Base-by-base conservation (phyloP, 2,797 vertebrate species). In the Paratrypauchen microcephalus region DNA sequence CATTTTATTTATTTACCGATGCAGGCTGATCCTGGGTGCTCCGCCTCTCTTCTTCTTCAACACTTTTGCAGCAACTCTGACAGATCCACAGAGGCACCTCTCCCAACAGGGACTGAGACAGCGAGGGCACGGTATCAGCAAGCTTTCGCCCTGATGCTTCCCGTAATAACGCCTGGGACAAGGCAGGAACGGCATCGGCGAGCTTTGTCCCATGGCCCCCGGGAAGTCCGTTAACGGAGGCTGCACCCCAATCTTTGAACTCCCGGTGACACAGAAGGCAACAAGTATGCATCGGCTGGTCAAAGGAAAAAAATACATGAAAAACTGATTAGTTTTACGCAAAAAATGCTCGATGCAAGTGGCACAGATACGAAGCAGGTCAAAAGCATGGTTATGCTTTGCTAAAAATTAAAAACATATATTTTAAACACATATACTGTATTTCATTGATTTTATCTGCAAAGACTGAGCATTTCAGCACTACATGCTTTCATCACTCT, bases 21-120 rank as follows among this genome's bases (percentile, higher is more conserved):
- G 94, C 91, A n/a, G 94, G 92, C 81, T 95, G 96, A 85, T 99
- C 97, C 87, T 94, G 95, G 79, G 93, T 93, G 8, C 95, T 95
- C 87, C 95, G 94, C 78, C 95, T 95, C 90, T 99, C 97, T 86
- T 98, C 98, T 78, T 99, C 97, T 88, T 99, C 97, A 90, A 99
- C 97, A 15, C 96, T 98, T 88, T 96, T 98, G 83, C 96, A 95
- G 91, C 98, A 99, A 89, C 95, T 97, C 92, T 99, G 98, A 93
- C 98, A 99, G 90, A 99, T 98, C 97, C 98, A 99, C 75, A 99
- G 94, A 41, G 97, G 97, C 92, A 99, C 96, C 86, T 98, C 97
- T 76, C 97, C 97, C 92, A 99, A 91, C 81, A 99, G 94, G 72
- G 97, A 98, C 94, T 98, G 97, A 73, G 97, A 96, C 45, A 98